phyloP scores from a whole-genome alignment of 2,797 vertebrate genomes.

The Falco novaeseelandiae region DNA sequence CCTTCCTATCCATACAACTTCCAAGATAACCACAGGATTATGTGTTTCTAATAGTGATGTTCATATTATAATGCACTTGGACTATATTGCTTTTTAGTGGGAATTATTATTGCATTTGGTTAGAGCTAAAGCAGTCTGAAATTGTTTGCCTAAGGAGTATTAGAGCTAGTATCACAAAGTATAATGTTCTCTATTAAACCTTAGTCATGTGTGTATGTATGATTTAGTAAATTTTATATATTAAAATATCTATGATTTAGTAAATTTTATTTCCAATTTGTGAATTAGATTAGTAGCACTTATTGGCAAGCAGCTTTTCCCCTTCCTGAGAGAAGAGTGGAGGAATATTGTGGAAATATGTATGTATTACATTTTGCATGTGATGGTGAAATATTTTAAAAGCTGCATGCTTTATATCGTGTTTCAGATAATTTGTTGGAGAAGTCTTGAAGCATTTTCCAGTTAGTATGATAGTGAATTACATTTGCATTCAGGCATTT shows the following conservation, averaged over 20 bases:
- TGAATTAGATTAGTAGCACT: background rate
- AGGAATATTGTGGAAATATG: background rate
- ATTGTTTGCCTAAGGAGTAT: background rate
- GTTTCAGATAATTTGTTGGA: background rate
- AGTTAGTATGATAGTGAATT: background rate
- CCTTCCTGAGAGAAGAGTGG: background rate
- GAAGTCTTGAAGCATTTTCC: constrained; percentile 10
- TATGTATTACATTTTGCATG: constrained; percentile 1
- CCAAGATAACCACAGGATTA: background rate
- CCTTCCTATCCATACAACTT: background rate
- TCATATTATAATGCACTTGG: background rate
- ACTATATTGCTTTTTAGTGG: background rate
- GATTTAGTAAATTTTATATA: background rate
- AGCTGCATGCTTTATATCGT: background rate
- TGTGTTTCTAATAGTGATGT: background rate
- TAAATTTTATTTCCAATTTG: background rate
- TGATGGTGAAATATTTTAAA: constrained; percentile 14
- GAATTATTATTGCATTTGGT: background rate
- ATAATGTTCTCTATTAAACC: background rate
- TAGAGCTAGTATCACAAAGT: background rate
- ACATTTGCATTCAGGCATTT: constrained; percentile 25
- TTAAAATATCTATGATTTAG: background rate
- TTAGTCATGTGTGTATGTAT: background rate
- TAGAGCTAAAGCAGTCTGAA: background rate
- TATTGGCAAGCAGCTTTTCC: background rate